Percentiles rank a stretch among this genome's conserved stretches.
phyloP scores from a whole-genome alignment of 92 coral and sea anemone species.

The Heliopora coerulea region DNA sequence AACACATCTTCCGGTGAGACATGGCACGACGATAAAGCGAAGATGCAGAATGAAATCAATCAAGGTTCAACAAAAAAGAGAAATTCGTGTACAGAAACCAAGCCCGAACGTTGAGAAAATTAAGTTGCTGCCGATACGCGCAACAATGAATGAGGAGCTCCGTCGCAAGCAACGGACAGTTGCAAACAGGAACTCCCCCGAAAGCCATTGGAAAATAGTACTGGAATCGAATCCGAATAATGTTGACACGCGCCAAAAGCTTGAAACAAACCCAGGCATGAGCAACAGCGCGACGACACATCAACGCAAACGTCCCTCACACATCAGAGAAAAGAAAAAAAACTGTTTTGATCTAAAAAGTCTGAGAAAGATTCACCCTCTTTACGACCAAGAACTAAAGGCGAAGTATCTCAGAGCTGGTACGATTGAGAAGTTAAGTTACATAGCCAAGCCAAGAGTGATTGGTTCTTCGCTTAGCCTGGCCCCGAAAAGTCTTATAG shows the following conservation, averaged over 20 bases:
- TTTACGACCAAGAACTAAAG: constrained; percentile 8
- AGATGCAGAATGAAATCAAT: neutral
- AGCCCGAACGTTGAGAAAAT: constrained; percentile 18
- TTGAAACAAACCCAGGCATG: neutral
- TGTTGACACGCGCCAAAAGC: neutral
- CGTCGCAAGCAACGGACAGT: constrained; percentile 1
- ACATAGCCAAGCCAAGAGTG: neutral
- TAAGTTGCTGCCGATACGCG: constrained; percentile 22
- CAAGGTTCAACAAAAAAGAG: neutral
- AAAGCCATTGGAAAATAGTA: neutral
- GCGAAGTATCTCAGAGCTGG: neutral
- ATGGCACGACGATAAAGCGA: neutral
- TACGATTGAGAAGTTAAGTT: neutral
- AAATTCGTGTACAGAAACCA: neutral
- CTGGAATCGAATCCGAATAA: constrained; percentile 5
- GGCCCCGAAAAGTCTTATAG: neutral
- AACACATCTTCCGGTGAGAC: neutral
- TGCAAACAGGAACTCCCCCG: neutral
- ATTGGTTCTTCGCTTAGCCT: neutral
- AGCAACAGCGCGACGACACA: neutral
- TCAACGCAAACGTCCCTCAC: too few species aligned
- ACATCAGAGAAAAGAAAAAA: neutral
- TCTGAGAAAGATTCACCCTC: constrained; percentile 1
- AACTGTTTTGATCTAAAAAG: neutral
- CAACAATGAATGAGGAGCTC: neutral